Base-by-base conservation (phyloP, 2,113 vertebrate genomes). In the Galeopterus variegatus region DNA sequence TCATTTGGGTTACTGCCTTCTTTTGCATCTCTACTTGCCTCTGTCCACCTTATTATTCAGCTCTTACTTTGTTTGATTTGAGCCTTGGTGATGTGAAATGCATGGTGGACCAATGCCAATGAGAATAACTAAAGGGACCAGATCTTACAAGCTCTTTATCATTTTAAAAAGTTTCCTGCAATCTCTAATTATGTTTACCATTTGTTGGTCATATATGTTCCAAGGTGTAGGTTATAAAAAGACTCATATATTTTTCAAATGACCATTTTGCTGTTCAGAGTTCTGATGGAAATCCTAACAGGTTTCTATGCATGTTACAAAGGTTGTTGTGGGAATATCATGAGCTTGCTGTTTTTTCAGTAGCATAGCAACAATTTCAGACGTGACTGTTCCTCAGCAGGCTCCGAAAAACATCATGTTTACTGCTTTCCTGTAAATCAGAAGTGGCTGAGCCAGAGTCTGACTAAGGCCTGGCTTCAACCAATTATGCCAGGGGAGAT, bases 301-400 rank as follows among this genome's bases (percentile, higher is more conserved):
- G 88, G 62, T 73, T 91, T 45, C 41, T 54, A 1, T 31, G n/a
- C 33, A 13, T 33, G 64, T 88, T 84, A n/a, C 48, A 48, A 41
- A 10, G 33, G 31, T 60, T 80, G 72, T 50, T 52, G 41, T 26
- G 92, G 83, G 64, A 92, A 52, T 86, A 50, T 45, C 41, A 26
- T 5, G 41, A 93, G 48, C 28, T 83, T 70, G 73, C 64, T 6
- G 26, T 95, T 56, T 86, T 93, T 88, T 56, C 23, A 31, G 88
- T 76, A 94, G 8, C 95, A 73, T 88, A 97, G 93, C 79, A 95
- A 94, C 73, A 60, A 45, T 62, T 50, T 33, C 62, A 89, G 91
- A 45, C 81, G 3, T 95, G 85, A 33, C 24, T 36, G 23, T 67
- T 93, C 33, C 73, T 58, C 56, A 73, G 69, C 60, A 79, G 15